Base-by-base conservation (phyloP, 2,888 invertebrate genomes). In the Protodeltote pygarga region DNA sequence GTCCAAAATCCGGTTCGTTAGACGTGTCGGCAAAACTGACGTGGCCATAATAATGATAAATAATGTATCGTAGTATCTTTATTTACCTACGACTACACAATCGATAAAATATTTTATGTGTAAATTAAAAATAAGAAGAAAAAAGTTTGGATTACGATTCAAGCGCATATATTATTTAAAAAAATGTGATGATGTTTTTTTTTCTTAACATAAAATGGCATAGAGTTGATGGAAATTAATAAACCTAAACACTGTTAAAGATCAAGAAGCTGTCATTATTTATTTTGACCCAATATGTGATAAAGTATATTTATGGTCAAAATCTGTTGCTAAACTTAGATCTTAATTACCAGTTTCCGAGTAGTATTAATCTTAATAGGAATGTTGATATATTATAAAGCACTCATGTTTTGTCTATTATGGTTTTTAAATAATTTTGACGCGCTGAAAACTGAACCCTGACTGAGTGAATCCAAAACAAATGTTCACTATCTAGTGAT, bases 91-190 rank as follows among this genome's bases (percentile, higher is more conserved):
- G n/a, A n/a, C n/a, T n/a, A n/a, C n/a, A n/a, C 58, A 59, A 44
- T 50, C 58, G 23, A 45, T 62, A 44, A 42, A 38, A 39, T 32
- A 15, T 49, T 59, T 42, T 62, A 55, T 62, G 34, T 16, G n/a
- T 14, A 44, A 58, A 55, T 57, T 62, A 63, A 40, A 63, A 21
- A n/a, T n/a, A n/a, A n/a, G n/a, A n/a, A n/a, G n/a, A n/a, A n/a
- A n/a, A n/a, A n/a, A n/a, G n/a, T n/a, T n/a, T n/a, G n/a, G n/a
- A n/a, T n/a, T n/a, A n/a, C n/a, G n/a, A n/a, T n/a, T n/a, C n/a
- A n/a, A n/a, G n/a, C n/a, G n/a, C n/a, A n/a, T n/a, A n/a, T n/a
- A n/a, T n/a, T n/a, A n/a, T n/a, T n/a, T n/a, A n/a, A n/a, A n/a
- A n/a, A n/a, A n/a, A n/a, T n/a, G n/a, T n/a, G n/a, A n/a, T n/a